phyloP scores from a whole-genome alignment of 2,888 invertebrate species.

The Amiota minor region DNA sequence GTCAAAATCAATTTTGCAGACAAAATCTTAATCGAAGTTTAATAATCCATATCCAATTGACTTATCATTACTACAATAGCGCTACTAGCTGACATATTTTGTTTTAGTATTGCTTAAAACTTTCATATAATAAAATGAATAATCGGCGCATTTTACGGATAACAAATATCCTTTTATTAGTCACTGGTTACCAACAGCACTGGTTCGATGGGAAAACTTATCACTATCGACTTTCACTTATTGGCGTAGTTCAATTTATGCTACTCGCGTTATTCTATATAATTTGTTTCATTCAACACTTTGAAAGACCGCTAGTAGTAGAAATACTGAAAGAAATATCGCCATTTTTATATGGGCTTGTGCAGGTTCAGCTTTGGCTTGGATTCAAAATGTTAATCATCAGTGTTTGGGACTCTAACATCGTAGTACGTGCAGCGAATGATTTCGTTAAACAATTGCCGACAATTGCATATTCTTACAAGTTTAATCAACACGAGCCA shows the following conservation, averaged over 20 bases:
- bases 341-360: slow-evolving; percentile 58
- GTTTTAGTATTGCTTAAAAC: not conserved
- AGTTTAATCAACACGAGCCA: slow-evolving; percentile 39
- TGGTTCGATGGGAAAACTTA: slow-evolving; percentile 45
- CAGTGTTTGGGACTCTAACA: slow-evolving; percentile 53
- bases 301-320: slow-evolving; percentile 54
- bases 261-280: slow-evolving; percentile 47
- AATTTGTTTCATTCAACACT: slow-evolving; percentile 63
- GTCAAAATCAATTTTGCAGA: slow-evolving; percentile 18
- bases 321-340: slow-evolving; percentile 57
- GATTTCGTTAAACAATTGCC: slow-evolving; percentile 45
- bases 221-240: slow-evolving; percentile 49
- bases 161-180: slow-evolving; percentile 48
- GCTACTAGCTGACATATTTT: not conserved
- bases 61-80: not conserved
- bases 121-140: slow-evolving; percentile 47
- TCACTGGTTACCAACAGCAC: slow-evolving; percentile 55
- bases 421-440: slow-evolving; percentile 48
- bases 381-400: slow-evolving; percentile 59
- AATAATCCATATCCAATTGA: not conserved
- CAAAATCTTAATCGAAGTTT: slow-evolving; percentile 25
- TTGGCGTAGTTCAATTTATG: slow-evolving; percentile 46
- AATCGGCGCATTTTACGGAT: slow-evolving; percentile 52
- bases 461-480: not conserved
- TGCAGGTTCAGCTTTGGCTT: slow-evolving; percentile 58